Conservation (phyloP, 2,888 invertebrate genomes). For the Cheilosia variabilis region DNA sequence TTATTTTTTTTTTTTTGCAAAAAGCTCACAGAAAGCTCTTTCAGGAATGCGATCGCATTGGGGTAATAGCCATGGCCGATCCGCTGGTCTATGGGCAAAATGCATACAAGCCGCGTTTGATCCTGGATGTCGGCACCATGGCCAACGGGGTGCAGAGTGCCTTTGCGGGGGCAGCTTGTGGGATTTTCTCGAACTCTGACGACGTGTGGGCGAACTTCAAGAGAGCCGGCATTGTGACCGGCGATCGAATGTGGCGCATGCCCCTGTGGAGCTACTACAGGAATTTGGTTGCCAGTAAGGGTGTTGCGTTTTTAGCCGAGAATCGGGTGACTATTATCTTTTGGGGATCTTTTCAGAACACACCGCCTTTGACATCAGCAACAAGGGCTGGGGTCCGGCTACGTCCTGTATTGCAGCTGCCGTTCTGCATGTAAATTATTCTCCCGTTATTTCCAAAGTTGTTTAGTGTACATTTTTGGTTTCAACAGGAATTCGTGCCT, state of each 20-base stretch:
- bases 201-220: constrained; percentile 83
- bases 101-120: constrained; percentile 84
- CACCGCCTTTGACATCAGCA: constrained; percentile 85
- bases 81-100: constrained; percentile 90
- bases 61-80: constrained; percentile 90
- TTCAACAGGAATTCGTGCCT: constrained; percentile 85
- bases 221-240: constrained; percentile 84
- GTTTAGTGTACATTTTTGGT: neutral
- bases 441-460: neutral
- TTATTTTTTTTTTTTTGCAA: neutral
- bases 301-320: no score
- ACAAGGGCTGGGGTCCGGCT: constrained; percentile 84
- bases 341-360: constrained; percentile 53
- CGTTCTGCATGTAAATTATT: constrained; percentile 83
- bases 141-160: constrained; percentile 83
- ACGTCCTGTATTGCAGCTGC: constrained; percentile 88
- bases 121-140: constrained; percentile 85
- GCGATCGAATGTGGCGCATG: constrained; percentile 86
- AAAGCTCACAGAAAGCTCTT: neutral
- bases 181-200: constrained; percentile 84
- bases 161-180: constrained; percentile 84
- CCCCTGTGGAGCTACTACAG: constrained; percentile 83
- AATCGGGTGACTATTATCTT: neutral
- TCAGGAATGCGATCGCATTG: constrained; percentile 87
- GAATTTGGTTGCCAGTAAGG: constrained; percentile 72